Evolutionary conservation across 2,113 vertebrate species (phyloP).

Genomic region (Oryzias javanicus): DNA sequence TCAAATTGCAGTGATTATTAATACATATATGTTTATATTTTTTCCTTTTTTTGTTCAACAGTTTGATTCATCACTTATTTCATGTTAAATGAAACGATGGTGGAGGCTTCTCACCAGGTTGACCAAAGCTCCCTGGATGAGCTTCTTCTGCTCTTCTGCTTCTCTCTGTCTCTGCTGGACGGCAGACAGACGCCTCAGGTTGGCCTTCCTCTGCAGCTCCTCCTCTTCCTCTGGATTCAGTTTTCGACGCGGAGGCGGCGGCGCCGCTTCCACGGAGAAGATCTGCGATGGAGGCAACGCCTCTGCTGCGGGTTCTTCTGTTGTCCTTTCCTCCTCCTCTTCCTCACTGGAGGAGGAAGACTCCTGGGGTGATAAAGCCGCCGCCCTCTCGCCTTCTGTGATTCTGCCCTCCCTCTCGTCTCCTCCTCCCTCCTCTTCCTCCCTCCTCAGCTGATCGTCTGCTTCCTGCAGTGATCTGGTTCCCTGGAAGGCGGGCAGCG

Average conservation of each 20-base stretch:
- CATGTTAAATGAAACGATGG: no score
- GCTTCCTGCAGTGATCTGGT: slow-evolving; percentile 62
- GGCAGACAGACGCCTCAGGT: slow-evolving; percentile 87
- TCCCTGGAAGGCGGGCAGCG: slow-evolving; percentile 84
- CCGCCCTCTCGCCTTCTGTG: neutral
- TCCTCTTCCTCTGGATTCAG: slow-evolving; percentile 52
- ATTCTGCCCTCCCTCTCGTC: neutral
- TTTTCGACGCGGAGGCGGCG: neutral
- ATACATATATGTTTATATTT: no score
- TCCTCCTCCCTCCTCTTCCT: slow-evolving; percentile 7
- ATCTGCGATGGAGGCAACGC: slow-evolving; percentile 17
- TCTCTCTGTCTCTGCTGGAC: slow-evolving; percentile 82
- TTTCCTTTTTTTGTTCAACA: no score
- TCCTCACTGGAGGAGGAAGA: slow-evolving; percentile 7
- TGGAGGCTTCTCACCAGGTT: slow-evolving; percentile 76
- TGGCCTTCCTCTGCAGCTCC: slow-evolving; percentile 81
- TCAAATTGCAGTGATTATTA: no score
- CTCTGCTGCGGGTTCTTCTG: neutral
- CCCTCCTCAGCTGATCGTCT: neutral
- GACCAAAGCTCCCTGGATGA: slow-evolving; percentile 87
- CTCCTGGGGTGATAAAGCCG: slow-evolving; percentile 1
- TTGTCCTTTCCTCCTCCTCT: slow-evolving; percentile 5
- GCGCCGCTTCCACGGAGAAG: slow-evolving; percentile 15
- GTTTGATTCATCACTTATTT: no score
- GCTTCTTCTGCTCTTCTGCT: slow-evolving; percentile 80